phyloP scores from a whole-genome alignment of 2,888 invertebrate genomes.

The Tetrapedia diversipes region DNA sequence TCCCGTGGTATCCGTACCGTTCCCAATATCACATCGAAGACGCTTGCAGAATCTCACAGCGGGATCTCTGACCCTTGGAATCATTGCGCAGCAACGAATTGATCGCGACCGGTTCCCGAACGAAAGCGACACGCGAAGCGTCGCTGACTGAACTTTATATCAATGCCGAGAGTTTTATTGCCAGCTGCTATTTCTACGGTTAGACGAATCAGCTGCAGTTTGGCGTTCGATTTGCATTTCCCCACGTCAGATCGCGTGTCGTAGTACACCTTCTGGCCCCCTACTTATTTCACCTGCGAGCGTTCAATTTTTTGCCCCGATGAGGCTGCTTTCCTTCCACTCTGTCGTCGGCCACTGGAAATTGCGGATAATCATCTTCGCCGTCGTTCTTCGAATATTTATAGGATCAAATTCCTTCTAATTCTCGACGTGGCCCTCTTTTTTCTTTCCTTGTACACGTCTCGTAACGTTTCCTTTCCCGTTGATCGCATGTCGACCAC shows the following conservation, averaged over 20 bases:
- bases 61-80: constrained; percentile 31
- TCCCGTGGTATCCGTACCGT: constrained; percentile 46
- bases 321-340: constrained; percentile 40
- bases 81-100: constrained; percentile 20
- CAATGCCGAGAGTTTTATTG: constrained; percentile 45
- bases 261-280: constrained; percentile 34
- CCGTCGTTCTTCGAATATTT: constrained; percentile 50
- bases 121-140: constrained; percentile 42
- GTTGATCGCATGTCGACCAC: constrained; percentile 50
- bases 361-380: constrained; percentile 56
- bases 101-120: constrained; percentile 16
- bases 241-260: constrained; percentile 66
- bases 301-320: constrained; percentile 43
- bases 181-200: constrained; percentile 39
- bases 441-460: background rate
- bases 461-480: background rate
- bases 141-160: constrained; percentile 42
- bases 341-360: constrained; percentile 45
- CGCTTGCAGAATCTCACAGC: constrained; percentile 49
- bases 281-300: constrained; percentile 51
- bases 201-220: constrained; percentile 57
- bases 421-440: constrained; percentile 1
- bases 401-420: constrained; percentile 45
- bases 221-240: constrained; percentile 65
- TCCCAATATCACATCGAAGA: constrained; percentile 35